Evolutionary conservation across 2,113 vertebrate genomes (phyloP), one percentile per base, ranked within the genome.

Genomic region (Oryzias javanicus): DNA sequence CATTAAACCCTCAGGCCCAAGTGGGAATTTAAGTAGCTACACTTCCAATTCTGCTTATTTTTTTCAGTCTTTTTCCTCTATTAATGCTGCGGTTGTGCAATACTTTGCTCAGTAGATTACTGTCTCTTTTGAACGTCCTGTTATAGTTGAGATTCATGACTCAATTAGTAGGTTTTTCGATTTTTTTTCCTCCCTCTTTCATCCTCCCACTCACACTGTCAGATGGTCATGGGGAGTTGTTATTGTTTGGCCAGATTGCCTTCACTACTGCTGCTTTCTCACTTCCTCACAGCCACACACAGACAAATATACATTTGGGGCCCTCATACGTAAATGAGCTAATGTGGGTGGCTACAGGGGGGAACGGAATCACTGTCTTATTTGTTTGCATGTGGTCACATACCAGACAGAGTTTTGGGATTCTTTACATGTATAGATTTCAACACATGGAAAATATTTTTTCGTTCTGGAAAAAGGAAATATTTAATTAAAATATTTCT

Each of bases 141-240:
- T 68, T 75, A 61, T 56, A 79, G 71, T 80, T 80, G 64, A 72
- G 59, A 79, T 70, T 69, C 64, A 75, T 74, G 55, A 74, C 62
- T 80, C 61, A 76, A 58, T 78, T 81, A 76, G 71, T 55, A 55
- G 71, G 63, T 49, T 70, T 72, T 78, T 27, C 54, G 61, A 76
- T 76, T 64, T 72, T 79, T 24, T 51, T 52, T 76, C 22, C 22
- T 22, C 25, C 25, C 25, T 27, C 57, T 75, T 70, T 75, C 73
- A 66, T 71, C 69, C 74, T 81, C 81, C 86, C 78, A 79, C 76
- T 72, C 80, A 74, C 45, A 52, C 47, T 49, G 77, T 67, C 80
- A 87, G 85, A 84, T 86, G 79, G 74, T 55, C 48, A 63, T 56
- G 67, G 61, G 81, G 74, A 60, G 70, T 72, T 77, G 74, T 67